A percentile compares a stretch with the other conserved stretches of the same genome.
These are phyloP conservation scores for Hyla sarda DNA, from an alignment of 2,113 vertebrate species.

Conservation along the genomic window DNA sequence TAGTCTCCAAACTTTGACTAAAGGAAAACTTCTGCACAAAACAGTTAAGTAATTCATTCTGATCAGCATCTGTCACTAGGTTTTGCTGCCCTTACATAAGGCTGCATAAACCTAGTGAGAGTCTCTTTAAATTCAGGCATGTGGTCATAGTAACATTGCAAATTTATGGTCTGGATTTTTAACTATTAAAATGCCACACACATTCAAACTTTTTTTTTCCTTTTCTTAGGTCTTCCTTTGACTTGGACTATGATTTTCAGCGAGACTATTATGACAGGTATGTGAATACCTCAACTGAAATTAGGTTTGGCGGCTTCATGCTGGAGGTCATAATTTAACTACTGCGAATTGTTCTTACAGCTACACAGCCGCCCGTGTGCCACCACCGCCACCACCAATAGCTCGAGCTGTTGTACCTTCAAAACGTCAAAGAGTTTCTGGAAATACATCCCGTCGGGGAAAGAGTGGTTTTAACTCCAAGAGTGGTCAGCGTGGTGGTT, in stretches of 20 bases:
- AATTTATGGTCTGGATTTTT: too few relatives aligned
- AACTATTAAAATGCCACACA: too few relatives aligned
- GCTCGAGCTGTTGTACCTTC: slow-evolving; percentile 85
- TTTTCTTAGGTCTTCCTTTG: slow-evolving; percentile 80
- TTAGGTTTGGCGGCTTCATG: neutral
- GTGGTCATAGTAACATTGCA: too few relatives aligned
- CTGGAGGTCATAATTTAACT: neutral
- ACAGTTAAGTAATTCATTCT: too few relatives aligned
- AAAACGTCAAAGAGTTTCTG: slow-evolving; percentile 85
- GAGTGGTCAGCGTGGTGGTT: slow-evolving; percentile 82
- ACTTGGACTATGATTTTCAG: slow-evolving; percentile 88
- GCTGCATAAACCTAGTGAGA: too few relatives aligned
- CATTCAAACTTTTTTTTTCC: neutral
- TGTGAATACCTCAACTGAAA: slow-evolving; percentile 42
- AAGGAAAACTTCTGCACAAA: too few relatives aligned
- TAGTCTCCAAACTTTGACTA: too few relatives aligned
- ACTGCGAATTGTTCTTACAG: slow-evolving; percentile 76
- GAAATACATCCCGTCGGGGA: slow-evolving; percentile 80
- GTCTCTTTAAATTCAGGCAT: too few relatives aligned
- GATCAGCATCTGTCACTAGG: too few relatives aligned
- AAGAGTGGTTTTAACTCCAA: slow-evolving; percentile 88
- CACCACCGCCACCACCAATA: slow-evolving; percentile 83
- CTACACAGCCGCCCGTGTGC: slow-evolving; percentile 81
- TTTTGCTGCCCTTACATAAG: too few relatives aligned
- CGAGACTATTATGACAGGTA: slow-evolving; percentile 90